These are phyloP conservation scores for Pandemis heparana DNA, from an alignment of 2,888 invertebrate genomes.

Conservation along the genomic window DNA sequence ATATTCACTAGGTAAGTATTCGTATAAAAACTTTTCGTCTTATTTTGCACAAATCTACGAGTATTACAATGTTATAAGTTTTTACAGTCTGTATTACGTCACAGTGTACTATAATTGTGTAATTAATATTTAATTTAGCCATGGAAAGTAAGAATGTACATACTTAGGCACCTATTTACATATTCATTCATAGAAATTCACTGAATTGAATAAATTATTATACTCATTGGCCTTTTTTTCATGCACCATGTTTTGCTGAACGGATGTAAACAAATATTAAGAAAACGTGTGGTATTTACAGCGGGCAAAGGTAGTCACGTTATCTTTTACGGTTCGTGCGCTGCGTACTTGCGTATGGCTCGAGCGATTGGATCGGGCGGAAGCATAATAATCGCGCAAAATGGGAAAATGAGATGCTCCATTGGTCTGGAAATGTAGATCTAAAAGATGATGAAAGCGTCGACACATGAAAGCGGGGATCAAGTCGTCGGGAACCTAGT, in stretches of 20 bases:
- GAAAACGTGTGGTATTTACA: constrained; percentile 24
- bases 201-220: constrained; percentile 1
- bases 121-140: neutral
- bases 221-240: neutral
- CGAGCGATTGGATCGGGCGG: constrained; percentile 36
- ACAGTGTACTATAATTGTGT: no score
- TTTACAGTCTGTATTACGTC: no score
- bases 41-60: no score
- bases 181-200: neutral
- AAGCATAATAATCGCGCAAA: constrained; percentile 45
- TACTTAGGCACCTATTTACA: neutral
- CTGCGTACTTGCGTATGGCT: constrained; percentile 33
- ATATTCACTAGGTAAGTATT: no score
- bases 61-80: no score
- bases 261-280: constrained; percentile 33
- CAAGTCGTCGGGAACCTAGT: constrained; percentile 34
- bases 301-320: constrained; percentile 25
- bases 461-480: constrained; percentile 41
- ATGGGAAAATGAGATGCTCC: constrained; percentile 46
- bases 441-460: constrained; percentile 43
- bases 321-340: constrained; percentile 34
- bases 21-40: no score
- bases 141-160: neutral
- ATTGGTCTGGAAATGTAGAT: constrained; percentile 48
- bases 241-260: constrained; percentile 7